phyloP scores from a whole-genome alignment of 1,140 invertebrate genomes.

The Microplitis demolitor region DNA sequence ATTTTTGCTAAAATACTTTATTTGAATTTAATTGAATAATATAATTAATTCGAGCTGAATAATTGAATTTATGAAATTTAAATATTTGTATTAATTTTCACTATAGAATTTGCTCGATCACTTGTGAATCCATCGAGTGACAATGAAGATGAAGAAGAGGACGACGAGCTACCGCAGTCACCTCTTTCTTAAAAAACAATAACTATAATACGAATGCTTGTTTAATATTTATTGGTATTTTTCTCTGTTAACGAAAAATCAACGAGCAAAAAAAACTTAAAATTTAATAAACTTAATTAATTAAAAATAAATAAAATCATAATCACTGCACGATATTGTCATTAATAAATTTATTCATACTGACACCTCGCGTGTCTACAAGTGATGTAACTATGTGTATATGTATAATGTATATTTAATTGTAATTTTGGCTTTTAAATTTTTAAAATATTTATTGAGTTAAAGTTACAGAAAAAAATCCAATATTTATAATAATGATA shows the following conservation, averaged over 20 bases:
- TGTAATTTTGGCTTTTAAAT: constrained; percentile 19
- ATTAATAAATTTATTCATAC: constrained; percentile 24
- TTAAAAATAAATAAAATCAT: neutral
- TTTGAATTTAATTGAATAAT: neutral
- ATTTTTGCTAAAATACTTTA: neutral
- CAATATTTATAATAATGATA: neutral
- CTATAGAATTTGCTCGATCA: constrained; percentile 82
- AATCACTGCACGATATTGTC: constrained; percentile 16
- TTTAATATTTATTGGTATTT: neutral
- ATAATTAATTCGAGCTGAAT: neutral
- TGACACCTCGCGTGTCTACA: neutral
- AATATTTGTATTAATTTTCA: constrained; percentile 14
- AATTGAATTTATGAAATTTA: neutral
- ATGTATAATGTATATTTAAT: constrained; percentile 31
- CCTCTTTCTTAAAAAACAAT: constrained; percentile 46
- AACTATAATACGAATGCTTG: neutral
- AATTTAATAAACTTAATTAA: neutral
- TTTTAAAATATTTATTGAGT: neutral
- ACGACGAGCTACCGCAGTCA: constrained; percentile 66
- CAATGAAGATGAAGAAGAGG: constrained; percentile 79
- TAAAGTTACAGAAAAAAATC: neutral
- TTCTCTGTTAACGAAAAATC: neutral
- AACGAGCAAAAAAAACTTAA: neutral
- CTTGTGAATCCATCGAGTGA: constrained; percentile 78
- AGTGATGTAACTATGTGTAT: constrained; percentile 32